Evolutionary conservation across 1,140 invertebrate genomes (phyloP).

Genomic region (Drosophila serrata): DNA sequence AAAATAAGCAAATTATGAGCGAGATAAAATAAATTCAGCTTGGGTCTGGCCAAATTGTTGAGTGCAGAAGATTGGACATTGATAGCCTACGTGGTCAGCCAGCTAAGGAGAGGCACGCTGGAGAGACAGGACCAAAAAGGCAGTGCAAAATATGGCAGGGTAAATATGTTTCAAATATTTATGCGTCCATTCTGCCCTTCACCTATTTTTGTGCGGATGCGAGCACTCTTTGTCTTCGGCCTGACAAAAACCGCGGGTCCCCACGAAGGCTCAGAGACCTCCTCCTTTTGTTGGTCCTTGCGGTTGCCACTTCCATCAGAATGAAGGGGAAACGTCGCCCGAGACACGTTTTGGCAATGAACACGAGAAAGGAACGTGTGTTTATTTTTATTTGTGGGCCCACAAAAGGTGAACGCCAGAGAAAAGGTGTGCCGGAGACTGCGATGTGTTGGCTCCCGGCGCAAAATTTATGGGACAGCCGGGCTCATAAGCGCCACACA

Average conservation of each 20-base stretch:
- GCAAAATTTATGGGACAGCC: constrained; percentile 68
- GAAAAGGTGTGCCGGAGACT: constrained; percentile 16
- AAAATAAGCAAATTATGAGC: constrained; percentile 72
- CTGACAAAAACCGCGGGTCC: constrained; percentile 58
- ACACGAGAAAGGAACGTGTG: constrained; percentile 62
- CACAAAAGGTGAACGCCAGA: constrained; percentile 45
- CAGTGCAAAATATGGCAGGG: constrained; percentile 40
- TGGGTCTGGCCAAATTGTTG: constrained; percentile 43
- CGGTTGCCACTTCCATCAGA: constrained; percentile 12
- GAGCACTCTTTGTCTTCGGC: constrained; percentile 60
- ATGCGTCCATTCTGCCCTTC: constrained; percentile 48
- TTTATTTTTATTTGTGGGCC: constrained; percentile 72
- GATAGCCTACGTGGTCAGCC: constrained; percentile 73
- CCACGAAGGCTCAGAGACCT: background rate
- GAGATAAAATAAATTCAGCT: constrained; percentile 64
- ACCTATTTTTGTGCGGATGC: constrained; percentile 70
- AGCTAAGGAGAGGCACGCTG: constrained; percentile 18
- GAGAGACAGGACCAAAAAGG: background rate
- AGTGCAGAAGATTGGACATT: constrained; percentile 65
- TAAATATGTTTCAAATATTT: constrained; percentile 77
- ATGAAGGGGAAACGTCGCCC: constrained; percentile 18
- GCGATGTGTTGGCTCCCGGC: constrained; percentile 18
- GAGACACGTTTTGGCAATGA: constrained; percentile 75
- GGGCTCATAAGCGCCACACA: constrained; percentile 67
- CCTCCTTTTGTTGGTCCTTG: constrained; percentile 8